Percentiles rank a stretch among this genome's conserved stretches.
phyloP scores from a whole-genome alignment of 2,888 invertebrate genomes.

The Micoletzkya japonica region DNA sequence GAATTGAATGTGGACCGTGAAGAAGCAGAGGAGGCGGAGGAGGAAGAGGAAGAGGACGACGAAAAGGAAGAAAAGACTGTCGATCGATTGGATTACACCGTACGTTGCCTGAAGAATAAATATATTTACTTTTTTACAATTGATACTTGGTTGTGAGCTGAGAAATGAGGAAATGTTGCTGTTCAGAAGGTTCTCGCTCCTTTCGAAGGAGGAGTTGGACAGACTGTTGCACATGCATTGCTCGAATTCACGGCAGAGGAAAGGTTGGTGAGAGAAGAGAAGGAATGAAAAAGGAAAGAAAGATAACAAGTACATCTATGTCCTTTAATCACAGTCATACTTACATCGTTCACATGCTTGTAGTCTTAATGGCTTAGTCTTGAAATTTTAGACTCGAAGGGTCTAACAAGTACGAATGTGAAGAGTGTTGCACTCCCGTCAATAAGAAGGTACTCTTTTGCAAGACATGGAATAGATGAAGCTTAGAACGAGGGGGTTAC shows the following conservation, averaged over 20 bases:
- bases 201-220: neutral
- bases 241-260: constrained; percentile 32
- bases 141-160: neutral
- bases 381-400: constrained; percentile 70
- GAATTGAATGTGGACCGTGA: neutral
- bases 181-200: constrained; percentile 23
- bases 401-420: constrained; percentile 89
- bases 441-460: constrained; percentile 35
- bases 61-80: neutral
- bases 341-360: neutral
- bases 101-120: constrained; percentile 1
- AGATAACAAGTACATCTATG: neutral
- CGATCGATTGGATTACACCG: constrained; percentile 29
- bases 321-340: neutral
- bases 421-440: constrained; percentile 72
- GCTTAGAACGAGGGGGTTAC: neutral
- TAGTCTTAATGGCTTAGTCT: neutral
- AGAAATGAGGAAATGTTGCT: neutral
- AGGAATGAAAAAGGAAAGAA: neutral
- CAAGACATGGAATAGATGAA: neutral
- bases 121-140: neutral
- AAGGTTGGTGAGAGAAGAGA: constrained; percentile 16
- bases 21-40: neutral
- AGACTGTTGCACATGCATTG: constrained; percentile 30
- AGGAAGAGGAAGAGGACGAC: neutral